A percentile compares a stretch with the other conserved stretches of the same genome.
These are phyloP conservation scores for Punctoribates punctum DNA, from an alignment of 2,888 invertebrate species.

Conservation along the genomic window DNA sequence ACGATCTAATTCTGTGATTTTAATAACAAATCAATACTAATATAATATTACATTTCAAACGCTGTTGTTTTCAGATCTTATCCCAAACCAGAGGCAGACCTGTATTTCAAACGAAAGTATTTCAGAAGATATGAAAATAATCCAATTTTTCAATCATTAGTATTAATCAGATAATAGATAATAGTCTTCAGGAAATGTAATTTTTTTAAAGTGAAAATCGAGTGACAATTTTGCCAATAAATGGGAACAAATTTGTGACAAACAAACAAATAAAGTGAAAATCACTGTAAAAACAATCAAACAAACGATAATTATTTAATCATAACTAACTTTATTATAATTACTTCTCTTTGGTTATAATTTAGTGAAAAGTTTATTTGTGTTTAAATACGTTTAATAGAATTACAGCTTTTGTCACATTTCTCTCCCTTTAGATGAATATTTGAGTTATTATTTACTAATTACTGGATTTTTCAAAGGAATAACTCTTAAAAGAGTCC, in stretches of 20 bases:
- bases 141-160: not conserved
- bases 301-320: not conserved
- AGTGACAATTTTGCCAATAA: not conserved
- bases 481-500: not conserved
- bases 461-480: not conserved
- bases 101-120: not conserved
- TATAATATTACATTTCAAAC: no score
- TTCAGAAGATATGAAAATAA: not conserved
- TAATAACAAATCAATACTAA: no score
- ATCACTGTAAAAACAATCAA: not conserved
- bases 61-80: not conserved
- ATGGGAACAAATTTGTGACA: not conserved
- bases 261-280: no score
- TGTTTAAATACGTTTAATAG: not conserved
- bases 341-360: not conserved
- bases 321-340: not conserved
- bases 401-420: not conserved
- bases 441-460: not conserved
- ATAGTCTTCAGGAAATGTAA: slow-evolving; percentile 20
- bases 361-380: not conserved
- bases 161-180: not conserved
- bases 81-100: not conserved
- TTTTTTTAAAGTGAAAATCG: not conserved
- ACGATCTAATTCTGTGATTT: no score
- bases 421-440: not conserved